Evolutionary conservation across 2,888 invertebrate genomes (phyloP).

Genomic region (Orthosia cruda): DNA sequence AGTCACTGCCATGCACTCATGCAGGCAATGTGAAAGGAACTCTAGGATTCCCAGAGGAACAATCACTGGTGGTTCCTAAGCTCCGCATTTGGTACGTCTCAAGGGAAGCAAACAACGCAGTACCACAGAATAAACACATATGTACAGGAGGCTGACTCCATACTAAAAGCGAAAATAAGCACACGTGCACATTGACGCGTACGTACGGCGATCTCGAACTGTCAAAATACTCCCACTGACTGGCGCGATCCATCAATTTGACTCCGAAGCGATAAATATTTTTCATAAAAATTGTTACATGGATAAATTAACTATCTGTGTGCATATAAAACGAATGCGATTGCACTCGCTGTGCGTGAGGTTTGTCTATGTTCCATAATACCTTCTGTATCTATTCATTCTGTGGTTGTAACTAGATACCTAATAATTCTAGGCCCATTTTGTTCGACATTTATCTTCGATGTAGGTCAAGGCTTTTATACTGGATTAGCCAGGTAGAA

Average conservation of each 20-base stretch:
- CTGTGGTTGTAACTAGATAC: neutral
- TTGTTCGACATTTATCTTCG: slow-evolving; percentile 12
- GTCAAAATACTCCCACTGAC: neutral
- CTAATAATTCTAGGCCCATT: slow-evolving; percentile 28
- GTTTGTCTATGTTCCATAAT: too few relatives aligned
- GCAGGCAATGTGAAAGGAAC: neutral
- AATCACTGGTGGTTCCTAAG: neutral
- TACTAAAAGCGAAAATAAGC: neutral
- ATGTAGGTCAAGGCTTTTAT: slow-evolving; percentile 20
- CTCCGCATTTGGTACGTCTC: neutral
- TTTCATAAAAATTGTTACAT: neutral
- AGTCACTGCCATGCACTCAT: too few relatives aligned
- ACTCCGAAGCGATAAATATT: neutral
- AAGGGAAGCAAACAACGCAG: neutral
- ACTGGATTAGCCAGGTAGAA: slow-evolving; percentile 15
- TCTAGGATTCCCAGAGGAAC: slow-evolving; percentile 10
- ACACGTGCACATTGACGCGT: neutral
- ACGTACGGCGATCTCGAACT: too few relatives aligned
- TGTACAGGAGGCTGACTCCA: neutral
- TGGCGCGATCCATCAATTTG: too few relatives aligned
- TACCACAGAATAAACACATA: neutral
- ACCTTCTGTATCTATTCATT: slow-evolving; percentile 3
- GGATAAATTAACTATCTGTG: neutral
- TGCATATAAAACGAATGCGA: neutral
- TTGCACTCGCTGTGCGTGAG: too few relatives aligned